Evolutionary conservation across 2,888 invertebrate species (phyloP).

Genomic region (Ptycholaimellus sp.): DNA sequence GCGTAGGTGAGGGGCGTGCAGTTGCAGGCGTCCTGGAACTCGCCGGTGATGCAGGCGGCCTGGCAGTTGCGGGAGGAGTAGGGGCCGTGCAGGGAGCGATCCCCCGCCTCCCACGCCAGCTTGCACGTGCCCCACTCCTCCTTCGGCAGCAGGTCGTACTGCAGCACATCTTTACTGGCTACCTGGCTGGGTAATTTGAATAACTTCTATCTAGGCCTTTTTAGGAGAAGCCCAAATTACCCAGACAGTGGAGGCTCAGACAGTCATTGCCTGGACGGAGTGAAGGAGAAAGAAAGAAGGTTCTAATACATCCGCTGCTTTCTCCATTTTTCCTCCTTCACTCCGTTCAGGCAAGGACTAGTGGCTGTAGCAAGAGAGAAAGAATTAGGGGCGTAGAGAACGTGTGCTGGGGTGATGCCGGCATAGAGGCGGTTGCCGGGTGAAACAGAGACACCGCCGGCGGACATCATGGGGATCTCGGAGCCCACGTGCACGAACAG

Average conservation of each 20-base stretch:
- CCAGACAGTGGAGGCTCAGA: background rate
- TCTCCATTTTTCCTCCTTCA: no score
- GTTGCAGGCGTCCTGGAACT: slow-evolving; percentile 10
- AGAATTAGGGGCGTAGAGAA: no score
- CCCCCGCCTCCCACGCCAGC: slow-evolving; percentile 1
- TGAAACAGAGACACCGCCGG: slow-evolving; percentile 19
- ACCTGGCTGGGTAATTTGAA: no score
- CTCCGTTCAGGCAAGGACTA: no score
- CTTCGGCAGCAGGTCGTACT: slow-evolving; percentile 10
- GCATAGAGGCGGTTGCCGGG: slow-evolving; percentile 15
- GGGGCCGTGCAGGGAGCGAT: slow-evolving; percentile 4
- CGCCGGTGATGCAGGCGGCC: slow-evolving; percentile 10
- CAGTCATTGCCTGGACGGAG: background rate
- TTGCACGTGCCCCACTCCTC: no score
- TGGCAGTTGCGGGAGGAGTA: slow-evolving; percentile 10
- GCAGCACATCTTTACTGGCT: no score
- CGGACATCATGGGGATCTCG: slow-evolving; percentile 13
- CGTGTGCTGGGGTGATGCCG: slow-evolving; percentile 12
- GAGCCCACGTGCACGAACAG: slow-evolving; percentile 17
- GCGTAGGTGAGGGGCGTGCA: slow-evolving; percentile 13
- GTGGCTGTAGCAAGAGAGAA: no score
- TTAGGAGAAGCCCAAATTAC: background rate
- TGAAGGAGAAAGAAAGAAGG: no score
- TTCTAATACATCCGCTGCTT: no score
- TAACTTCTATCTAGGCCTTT: background rate